Percentiles rank a stretch among this genome's conserved stretches.
These are phyloP conservation scores for Pseudopleuronectes americanus DNA, from an alignment of 2,797 vertebrate genomes.

Conservation along the genomic window DNA sequence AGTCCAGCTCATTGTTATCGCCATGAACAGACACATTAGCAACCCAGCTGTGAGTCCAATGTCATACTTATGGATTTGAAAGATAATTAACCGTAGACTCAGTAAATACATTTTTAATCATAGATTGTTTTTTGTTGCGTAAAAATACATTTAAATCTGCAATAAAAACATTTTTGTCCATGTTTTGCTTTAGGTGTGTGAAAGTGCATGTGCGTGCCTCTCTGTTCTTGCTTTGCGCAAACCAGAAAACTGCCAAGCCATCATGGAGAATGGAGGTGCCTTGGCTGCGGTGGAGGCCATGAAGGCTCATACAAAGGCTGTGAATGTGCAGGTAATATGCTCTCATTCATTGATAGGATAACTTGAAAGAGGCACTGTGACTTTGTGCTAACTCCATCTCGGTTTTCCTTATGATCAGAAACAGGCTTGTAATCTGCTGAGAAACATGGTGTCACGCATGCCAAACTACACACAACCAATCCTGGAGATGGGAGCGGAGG, in stretches of 20 bases:
- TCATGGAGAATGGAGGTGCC: slow-evolving; percentile 92
- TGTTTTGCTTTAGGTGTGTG: slow-evolving; percentile 87
- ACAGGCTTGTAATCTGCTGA: slow-evolving; percentile 94
- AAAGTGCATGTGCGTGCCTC: slow-evolving; percentile 92
- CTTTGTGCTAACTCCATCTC: neutral
- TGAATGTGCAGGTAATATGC: slow-evolving; percentile 88
- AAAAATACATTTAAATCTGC: neutral
- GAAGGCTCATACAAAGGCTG: slow-evolving; percentile 85
- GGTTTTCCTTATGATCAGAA: slow-evolving; percentile 82
- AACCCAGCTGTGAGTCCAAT: slow-evolving; percentile 85
- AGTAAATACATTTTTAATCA: neutral
- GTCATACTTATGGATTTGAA: neutral
- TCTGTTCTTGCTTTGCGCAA: slow-evolving; percentile 92
- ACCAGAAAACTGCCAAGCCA: slow-evolving; percentile 90
- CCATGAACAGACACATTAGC: slow-evolving; percentile 88
- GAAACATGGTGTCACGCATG: slow-evolving; percentile 91
- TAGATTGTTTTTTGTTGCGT: neutral
- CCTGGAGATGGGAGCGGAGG: slow-evolving; percentile 93
- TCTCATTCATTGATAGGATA: slow-evolving; percentile 3
- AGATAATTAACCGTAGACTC: neutral
- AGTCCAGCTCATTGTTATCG: slow-evolving; percentile 89
- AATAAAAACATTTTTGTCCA: slow-evolving; percentile 4
- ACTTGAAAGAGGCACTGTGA: neutral
- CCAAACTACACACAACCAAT: slow-evolving; percentile 85
- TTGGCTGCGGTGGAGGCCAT: slow-evolving; percentile 91